These are phyloP conservation scores for Fukomys damarensis DNA, from an alignment of 2,113 vertebrate genomes.

Conservation along the genomic window DNA sequence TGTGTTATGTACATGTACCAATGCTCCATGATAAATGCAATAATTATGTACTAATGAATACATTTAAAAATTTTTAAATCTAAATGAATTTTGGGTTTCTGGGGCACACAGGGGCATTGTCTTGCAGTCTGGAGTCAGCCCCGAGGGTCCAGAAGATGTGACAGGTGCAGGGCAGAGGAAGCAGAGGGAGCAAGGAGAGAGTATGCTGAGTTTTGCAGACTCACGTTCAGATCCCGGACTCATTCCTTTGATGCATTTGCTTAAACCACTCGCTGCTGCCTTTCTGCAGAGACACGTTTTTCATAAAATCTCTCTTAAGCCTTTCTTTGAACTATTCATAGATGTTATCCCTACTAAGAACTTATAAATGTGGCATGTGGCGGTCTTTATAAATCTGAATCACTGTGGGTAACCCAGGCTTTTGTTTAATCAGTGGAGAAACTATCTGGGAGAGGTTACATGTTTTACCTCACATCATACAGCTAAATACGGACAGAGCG, in stretches of 20 bases:
- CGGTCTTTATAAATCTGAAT: not conserved
- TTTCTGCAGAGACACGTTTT: not conserved
- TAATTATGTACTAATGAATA: not conserved
- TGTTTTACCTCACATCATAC: not conserved
- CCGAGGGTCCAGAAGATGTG: not conserved
- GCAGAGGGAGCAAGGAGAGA: not conserved
- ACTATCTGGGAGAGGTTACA: not conserved
- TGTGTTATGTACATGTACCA: not conserved
- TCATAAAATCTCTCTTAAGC: not conserved
- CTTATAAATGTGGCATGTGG: not conserved
- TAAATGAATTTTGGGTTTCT: not conserved
- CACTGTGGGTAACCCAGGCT: not conserved
- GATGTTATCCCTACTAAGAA: not conserved
- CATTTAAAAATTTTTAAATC: not conserved
- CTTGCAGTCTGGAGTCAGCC: not conserved
- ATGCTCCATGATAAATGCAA: not conserved
- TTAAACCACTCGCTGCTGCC: too few species aligned
- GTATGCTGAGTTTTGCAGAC: not conserved
- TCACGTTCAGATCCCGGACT: rapidly evolving
- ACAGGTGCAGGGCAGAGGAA: too few species aligned
- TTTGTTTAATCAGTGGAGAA: not conserved
- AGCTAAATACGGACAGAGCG: not conserved
- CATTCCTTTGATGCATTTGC: not conserved
- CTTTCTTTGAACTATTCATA: not conserved
- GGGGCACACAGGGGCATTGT: not conserved